Evolutionary conservation across 2,888 invertebrate genomes (phyloP), one percentile per base, ranked within the genome.

Genomic region (Resseliella maxima): DNA sequence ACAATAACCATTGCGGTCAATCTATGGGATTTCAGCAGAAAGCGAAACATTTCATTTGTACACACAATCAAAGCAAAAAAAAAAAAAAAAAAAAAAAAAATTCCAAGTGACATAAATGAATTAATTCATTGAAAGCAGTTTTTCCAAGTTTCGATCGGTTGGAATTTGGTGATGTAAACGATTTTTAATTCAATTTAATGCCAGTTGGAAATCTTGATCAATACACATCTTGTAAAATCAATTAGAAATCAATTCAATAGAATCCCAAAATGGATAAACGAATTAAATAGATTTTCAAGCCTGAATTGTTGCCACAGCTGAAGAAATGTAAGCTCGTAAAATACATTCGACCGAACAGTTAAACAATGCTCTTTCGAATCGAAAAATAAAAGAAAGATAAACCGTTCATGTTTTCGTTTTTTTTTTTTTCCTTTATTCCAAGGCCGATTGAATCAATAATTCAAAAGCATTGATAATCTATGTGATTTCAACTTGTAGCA

Each of bases 91-190:
- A n/a, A n/a, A n/a, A n/a, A n/a, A n/a, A n/a, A n/a, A n/a, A n/a
- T n/a, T n/a, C 31, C 31, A 72, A 27, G 10, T 21, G 2, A 72
- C 15, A 31, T 72, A 72, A 72, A 31, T 72, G 72, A 72, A 72
- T 31, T 31, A 72, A 72, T 72, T 72, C 24, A 59, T 72, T 59
- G 31, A 35, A 18, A 31, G 35, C 72, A 35, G 3, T 72, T 72
- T 35, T 15, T 72, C 31, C 5, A 8, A 15, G 46, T 50, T 50
- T 50, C 18, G 1, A 8, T 15, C 46, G 41, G 12, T 41, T 41
- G 41, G 35, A 35, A 72, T 72, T 72, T 2, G 72, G n/a, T 72
- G 72, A 72, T 72, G 3, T 72, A 72, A 72, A 72, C 31, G 72
- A 72, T 72, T 72, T 72, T 72, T 72, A 31, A 31, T 31, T 72